These are phyloP conservation scores for Charina bottae DNA, from an alignment of 2,113 vertebrate species.

Conservation along the genomic window DNA sequence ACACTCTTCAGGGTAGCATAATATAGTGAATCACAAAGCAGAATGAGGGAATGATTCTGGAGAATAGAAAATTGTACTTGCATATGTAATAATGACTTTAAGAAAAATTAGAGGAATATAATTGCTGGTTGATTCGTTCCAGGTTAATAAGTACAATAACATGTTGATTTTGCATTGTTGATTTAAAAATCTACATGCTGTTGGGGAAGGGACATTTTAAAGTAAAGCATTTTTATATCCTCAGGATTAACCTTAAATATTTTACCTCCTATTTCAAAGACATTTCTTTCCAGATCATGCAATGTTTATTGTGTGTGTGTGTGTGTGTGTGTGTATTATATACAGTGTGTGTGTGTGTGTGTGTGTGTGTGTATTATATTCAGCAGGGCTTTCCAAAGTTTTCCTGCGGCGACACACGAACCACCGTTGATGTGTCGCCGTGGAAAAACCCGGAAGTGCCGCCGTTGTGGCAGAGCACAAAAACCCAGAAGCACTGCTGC, in stretches of 20 bases:
- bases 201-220: constrained; percentile 36
- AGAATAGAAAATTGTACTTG: constrained; percentile 63
- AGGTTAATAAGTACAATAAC: constrained; percentile 57
- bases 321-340: too few species aligned
- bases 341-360: too few species aligned
- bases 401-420: too few species aligned
- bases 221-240: constrained; percentile 34
- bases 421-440: too few species aligned
- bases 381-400: too few species aligned
- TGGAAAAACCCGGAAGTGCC: too few species aligned
- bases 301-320: neutral
- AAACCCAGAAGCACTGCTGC: too few species aligned
- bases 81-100: constrained; percentile 68
- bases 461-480: too few species aligned
- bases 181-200: constrained; percentile 50
- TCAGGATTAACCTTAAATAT: constrained; percentile 6
- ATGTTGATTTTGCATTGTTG: constrained; percentile 51
- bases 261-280: neutral
- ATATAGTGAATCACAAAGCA: constrained; percentile 70
- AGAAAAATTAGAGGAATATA: constrained; percentile 69
- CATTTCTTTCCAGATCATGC: neutral
- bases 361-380: too few species aligned
- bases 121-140: constrained; percentile 63
- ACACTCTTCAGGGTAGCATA: constrained; percentile 68
- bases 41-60: constrained; percentile 63